Percentiles rank a stretch among this genome's conserved stretches.
Conservation (phyloP, 1,140 invertebrate species). For the Macrostomum lignano region DNA sequence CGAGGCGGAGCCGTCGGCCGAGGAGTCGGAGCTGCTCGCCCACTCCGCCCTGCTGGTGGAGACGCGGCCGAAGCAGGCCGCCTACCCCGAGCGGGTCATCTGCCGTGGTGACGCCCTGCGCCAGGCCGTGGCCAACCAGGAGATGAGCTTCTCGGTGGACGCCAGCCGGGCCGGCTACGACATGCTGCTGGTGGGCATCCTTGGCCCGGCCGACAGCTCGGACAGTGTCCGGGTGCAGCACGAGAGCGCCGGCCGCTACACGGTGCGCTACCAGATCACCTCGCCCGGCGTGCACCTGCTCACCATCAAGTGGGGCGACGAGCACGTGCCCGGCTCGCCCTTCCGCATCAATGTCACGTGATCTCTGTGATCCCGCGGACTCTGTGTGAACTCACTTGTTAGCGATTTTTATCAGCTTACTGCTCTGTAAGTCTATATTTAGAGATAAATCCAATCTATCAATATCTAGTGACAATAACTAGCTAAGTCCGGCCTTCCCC, state of each 20-base stretch:
- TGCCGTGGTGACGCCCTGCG: constrained; percentile 77
- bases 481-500: no score
- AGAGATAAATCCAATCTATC: no score
- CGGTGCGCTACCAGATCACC: constrained; percentile 20
- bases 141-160: constrained; percentile 64
- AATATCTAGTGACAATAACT: no score
- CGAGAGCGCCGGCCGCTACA: constrained; percentile 62
- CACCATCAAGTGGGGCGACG: constrained; percentile 81
- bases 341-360: constrained; percentile 33
- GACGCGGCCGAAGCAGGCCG: no score
- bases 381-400: no score
- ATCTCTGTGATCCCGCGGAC: no score
- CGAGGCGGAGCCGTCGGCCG: no score
- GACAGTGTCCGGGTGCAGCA: constrained; percentile 81
- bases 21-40: no score
- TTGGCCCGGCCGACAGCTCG: constrained; percentile 51
- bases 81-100: constrained; percentile 56
- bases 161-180: constrained; percentile 50
- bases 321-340: constrained; percentile 79
- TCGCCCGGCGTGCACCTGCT: constrained; percentile 54
- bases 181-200: constrained; percentile 68
- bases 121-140: constrained; percentile 64
- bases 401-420: no score
- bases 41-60: no score
- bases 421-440: no score